Evolutionary conservation across 37 sponge, comb jelly and placozoan species (phyloP).

Genomic region (Cliona cf. orientalis): DNA sequence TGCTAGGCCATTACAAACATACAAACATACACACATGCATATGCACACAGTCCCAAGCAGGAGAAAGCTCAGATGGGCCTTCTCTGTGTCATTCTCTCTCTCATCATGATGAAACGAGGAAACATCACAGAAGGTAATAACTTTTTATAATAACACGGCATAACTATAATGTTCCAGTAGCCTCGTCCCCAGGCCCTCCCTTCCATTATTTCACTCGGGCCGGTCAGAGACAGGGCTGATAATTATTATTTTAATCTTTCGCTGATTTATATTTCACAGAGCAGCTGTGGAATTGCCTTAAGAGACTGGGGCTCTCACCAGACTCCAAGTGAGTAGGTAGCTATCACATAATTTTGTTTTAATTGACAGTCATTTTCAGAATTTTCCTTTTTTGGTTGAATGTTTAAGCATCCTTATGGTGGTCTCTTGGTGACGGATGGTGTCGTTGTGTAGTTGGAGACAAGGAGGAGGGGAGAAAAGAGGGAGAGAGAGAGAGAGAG

Average conservation of each 20-base stretch:
- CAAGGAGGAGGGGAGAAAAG: too few species aligned
- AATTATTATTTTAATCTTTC: neutral
- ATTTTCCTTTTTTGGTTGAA: too few species aligned
- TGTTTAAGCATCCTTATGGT: too few species aligned
- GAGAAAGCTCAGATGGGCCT: constrained; percentile 47
- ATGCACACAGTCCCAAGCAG: constrained; percentile 26
- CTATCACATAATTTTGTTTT: neutral
- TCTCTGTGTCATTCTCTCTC: constrained; percentile 50
- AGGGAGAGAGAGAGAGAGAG: neutral
- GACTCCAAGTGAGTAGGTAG: neutral
- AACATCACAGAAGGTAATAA: constrained; percentile 47
- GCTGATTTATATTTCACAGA: constrained; percentile 1
- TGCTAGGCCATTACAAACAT: neutral
- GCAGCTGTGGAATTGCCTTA: constrained; percentile 15
- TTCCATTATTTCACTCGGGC: neutral
- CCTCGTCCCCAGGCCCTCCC: neutral
- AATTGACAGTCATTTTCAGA: neutral
- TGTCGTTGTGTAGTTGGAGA: too few species aligned
- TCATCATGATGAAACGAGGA: constrained; percentile 73
- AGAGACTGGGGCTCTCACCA: neutral
- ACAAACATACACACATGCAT: neutral
- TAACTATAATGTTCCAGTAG: neutral
- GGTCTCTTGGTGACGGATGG: too few species aligned
- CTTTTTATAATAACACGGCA: neutral
- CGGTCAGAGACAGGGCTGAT: too few species aligned